These are phyloP conservation scores for Peromyscus nudipes DNA, from an alignment of 2,797 vertebrate genomes.

Conservation along the genomic window DNA sequence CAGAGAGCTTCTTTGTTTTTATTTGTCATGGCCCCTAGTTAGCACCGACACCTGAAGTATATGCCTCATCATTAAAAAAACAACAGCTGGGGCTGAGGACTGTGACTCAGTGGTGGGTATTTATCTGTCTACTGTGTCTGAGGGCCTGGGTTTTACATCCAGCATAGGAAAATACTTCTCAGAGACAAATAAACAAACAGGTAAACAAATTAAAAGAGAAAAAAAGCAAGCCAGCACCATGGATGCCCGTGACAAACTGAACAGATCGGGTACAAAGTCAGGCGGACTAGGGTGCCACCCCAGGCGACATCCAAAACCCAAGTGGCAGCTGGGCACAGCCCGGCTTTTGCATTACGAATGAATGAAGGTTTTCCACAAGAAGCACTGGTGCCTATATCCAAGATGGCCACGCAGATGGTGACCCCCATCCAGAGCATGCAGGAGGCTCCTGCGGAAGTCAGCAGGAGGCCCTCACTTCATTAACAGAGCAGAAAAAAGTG, in stretches of 20 bases:
- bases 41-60: neutral
- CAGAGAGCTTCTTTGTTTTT: neutral
- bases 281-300: neutral
- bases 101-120: neutral
- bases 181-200: neutral
- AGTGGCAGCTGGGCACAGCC: neutral
- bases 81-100: neutral
- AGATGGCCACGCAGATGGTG: too few relatives aligned
- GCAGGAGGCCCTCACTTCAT: neutral
- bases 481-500: neutral
- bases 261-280: neutral
- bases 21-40: neutral
- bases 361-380: neutral
- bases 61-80: neutral
- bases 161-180: neutral
- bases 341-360: neutral
- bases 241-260: neutral
- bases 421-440: neutral
- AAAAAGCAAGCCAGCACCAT: neutral
- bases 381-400: fast-evolving
- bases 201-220: neutral
- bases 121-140: neutral
- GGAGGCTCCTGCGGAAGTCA: neutral
- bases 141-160: neutral
- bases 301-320: neutral